Conservation (phyloP, 35 echinoderm and acorn worm species). For the Apostichopus parvimensis region DNA sequence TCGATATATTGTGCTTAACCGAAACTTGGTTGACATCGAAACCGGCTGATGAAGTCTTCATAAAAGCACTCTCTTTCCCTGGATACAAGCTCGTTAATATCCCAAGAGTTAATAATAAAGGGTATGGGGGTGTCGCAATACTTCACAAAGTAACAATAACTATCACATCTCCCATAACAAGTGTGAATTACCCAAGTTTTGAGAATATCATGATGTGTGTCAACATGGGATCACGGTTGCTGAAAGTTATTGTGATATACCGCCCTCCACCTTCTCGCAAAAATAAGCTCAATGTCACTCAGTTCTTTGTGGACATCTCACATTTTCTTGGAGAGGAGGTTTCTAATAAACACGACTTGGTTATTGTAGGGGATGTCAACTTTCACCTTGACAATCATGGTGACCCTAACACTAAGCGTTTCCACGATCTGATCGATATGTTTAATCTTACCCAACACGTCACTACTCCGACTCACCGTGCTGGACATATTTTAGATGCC, state of each 20-base stretch:
- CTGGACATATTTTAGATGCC: slow-evolving; percentile 28
- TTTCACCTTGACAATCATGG: slow-evolving; percentile 13
- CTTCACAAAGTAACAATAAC: not conserved
- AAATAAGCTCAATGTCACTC: not conserved
- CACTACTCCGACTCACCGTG: not conserved
- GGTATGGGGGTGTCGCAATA: not conserved
- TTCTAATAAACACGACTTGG: not conserved
- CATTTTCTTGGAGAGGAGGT: not conserved
- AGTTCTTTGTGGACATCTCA: not conserved
- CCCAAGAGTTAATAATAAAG: not conserved
- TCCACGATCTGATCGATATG: not conserved
- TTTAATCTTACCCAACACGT: slow-evolving; percentile 2
- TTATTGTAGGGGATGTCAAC: slow-evolving; percentile 42
- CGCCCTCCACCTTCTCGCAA: slow-evolving; percentile 4
- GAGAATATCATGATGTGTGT: not conserved
- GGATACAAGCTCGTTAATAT: slow-evolving; percentile 1
- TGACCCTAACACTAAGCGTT: not conserved
- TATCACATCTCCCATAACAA: not conserved
- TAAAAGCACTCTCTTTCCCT: not conserved
- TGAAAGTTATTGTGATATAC: not conserved
- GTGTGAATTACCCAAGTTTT: not conserved
- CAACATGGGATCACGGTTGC: not conserved
- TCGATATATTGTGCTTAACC: not conserved
- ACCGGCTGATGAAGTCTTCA: not conserved
- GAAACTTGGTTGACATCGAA: not conserved